Conservation (phyloP, 2,888 invertebrate genomes). For the Xestia sexstrigata region DNA sequence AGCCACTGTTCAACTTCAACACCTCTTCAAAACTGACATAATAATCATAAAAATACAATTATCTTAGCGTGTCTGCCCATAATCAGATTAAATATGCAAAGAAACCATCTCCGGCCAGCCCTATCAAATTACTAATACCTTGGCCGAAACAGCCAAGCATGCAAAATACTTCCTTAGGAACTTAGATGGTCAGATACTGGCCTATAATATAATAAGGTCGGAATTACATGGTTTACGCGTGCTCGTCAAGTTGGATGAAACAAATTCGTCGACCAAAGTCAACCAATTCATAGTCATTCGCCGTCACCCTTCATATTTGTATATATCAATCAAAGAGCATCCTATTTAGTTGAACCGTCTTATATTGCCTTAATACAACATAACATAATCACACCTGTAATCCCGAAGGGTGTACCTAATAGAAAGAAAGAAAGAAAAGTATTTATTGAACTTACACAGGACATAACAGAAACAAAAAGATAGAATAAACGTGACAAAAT, state of each 20-base stretch:
- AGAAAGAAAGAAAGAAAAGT: too few relatives aligned
- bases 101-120: conserved; percentile 37
- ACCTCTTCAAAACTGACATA: neutral
- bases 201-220: conserved; percentile 28
- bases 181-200: conserved; percentile 59
- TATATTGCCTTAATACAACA: neutral
- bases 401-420: too few relatives aligned
- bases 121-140: conserved; percentile 62
- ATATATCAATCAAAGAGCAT: neutral
- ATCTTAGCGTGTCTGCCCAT: conserved; percentile 35
- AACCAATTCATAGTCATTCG: neutral
- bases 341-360: neutral
- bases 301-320: neutral
- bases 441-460: too few relatives aligned
- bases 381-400: too few relatives aligned
- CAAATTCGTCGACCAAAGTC: neutral
- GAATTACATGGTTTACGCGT: conserved; percentile 15
- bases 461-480: too few relatives aligned
- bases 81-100: conserved; percentile 52
- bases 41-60: conserved; percentile 18
- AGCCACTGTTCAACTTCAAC: conserved; percentile 18
- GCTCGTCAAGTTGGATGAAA: conserved; percentile 9
- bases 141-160: conserved; percentile 66
- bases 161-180: conserved; percentile 68
- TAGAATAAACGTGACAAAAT: too few relatives aligned